Percentiles rank a stretch among this genome's conserved stretches.
Conservation (phyloP, 2,888 invertebrate species). For the Leucozona laternaria region DNA sequence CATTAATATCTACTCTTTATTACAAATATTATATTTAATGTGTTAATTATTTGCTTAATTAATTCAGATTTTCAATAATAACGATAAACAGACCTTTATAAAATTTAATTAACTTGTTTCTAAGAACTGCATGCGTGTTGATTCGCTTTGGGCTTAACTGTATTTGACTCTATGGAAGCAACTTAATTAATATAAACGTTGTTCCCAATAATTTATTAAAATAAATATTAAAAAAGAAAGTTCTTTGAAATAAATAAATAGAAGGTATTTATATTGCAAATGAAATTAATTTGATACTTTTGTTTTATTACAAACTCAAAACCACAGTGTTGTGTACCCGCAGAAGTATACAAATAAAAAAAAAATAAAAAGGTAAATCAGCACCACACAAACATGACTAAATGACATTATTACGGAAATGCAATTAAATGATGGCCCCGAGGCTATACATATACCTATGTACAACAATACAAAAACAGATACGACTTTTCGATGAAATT, state of each 20-base stretch:
- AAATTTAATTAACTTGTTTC: no score
- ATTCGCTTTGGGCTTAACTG: no score
- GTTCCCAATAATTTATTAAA: neutral
- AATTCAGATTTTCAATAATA: no score
- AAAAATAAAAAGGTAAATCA: neutral
- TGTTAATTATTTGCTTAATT: no score
- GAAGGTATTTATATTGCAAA: neutral
- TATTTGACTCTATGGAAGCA: neutral
- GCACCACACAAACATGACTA: neutral
- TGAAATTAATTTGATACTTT: neutral
- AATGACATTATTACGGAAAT: constrained; percentile 10
- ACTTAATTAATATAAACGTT: neutral
- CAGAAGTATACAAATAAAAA: no score
- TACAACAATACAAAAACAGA: neutral
- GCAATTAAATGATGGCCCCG: constrained; percentile 15
- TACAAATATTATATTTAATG: no score
- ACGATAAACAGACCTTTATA: no score
- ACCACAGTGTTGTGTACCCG: neutral
- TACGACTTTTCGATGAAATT: constrained; percentile 2
- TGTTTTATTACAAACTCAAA: neutral
- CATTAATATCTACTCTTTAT: no score
- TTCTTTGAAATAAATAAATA: neutral
- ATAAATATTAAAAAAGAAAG: neutral
- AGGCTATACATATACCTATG: no score
- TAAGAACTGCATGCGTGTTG: no score